Base-by-base conservation (phyloP, 1,140 invertebrate species). In the Micrasema minimum region DNA sequence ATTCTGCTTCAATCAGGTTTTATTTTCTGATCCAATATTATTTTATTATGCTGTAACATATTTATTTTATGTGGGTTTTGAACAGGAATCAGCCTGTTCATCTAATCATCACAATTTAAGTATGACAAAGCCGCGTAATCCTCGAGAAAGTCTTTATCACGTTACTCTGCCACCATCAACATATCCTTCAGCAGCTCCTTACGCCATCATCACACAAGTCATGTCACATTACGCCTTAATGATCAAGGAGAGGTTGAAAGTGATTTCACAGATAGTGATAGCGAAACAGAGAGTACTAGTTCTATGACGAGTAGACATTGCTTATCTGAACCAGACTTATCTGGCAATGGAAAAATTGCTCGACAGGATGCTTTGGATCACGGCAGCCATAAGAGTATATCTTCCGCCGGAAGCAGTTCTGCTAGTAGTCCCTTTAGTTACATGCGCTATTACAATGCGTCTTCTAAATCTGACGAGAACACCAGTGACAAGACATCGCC, bases 101-200 rank as follows among this genome's bases (percentile, higher is more conserved):
- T 57, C 69, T 20, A 51, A 48, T 53, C 22, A 57, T 7, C 46
- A 59, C 22, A 51, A 66, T 69, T 80, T 84, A 72, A 71, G 81
- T 62, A 51, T 18, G 14, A 18, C 57, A 23, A 71, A 66, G 69
- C 22, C 62, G 26, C 37, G 67, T 38, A 75, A 75, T 67, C 74
- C 74, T 72, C 80, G 84, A 64, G 78, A 79, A 67, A 82, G 82
- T 75, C 79, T 85, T 67, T 88, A 85, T 80, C 83, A 85, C 69
- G 79, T 87, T 66, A 89, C 87, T 43, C 78, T 88, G 71, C 89
- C 89, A 62, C 87, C 89, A 50, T 82, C 83, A 72, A 86, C 83
- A 72, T 90, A 90, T 81, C 89, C 88, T 50, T 85, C 88, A 48
- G 87, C 88, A 55, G 87, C 88, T 20, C 90, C 90, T 12, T 92